Conservation (phyloP, 1,140 invertebrate genomes). For the Drosophila willistoni region DNA sequence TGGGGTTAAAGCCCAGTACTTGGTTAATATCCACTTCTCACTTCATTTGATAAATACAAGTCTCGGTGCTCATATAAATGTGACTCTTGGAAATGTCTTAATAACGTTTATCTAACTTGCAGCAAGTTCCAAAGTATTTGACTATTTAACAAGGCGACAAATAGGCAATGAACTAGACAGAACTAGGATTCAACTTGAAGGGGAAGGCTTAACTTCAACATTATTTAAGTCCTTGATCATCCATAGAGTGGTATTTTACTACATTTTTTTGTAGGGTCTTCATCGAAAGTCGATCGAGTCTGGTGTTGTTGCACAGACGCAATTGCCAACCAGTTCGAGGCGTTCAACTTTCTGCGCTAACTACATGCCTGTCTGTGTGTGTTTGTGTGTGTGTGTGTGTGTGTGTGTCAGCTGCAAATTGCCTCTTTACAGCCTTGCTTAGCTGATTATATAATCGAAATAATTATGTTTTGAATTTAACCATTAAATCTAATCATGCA, state of each 20-base stretch:
- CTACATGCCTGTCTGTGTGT: constrained; percentile 58
- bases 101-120: no score
- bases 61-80: no score
- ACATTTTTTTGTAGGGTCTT: no score
- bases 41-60: constrained; percentile 40
- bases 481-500: constrained; percentile 73
- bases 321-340: background rate
- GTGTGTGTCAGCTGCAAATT: constrained; percentile 65
- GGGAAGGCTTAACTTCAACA: background rate
- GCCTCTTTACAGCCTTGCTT: constrained; percentile 22
- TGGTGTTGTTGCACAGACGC: background rate
- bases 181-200: no score
- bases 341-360: constrained; percentile 46
- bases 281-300: no score
- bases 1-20: background rate
- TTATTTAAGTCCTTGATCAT: background rate
- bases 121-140: background rate
- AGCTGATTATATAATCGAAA: constrained; percentile 78
- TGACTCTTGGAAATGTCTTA: no score
- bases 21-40: constrained; percentile 43
- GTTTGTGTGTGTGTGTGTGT: constrained; percentile 65
- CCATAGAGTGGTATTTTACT: no score
- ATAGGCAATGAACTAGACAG: background rate
- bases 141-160: background rate
- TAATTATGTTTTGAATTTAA: constrained; percentile 72